Percentiles rank a stretch among this genome's conserved stretches.
These are phyloP conservation scores for Anoplolepis gracilipes DNA, from an alignment of 1,140 invertebrate species.

Conservation along the genomic window DNA sequence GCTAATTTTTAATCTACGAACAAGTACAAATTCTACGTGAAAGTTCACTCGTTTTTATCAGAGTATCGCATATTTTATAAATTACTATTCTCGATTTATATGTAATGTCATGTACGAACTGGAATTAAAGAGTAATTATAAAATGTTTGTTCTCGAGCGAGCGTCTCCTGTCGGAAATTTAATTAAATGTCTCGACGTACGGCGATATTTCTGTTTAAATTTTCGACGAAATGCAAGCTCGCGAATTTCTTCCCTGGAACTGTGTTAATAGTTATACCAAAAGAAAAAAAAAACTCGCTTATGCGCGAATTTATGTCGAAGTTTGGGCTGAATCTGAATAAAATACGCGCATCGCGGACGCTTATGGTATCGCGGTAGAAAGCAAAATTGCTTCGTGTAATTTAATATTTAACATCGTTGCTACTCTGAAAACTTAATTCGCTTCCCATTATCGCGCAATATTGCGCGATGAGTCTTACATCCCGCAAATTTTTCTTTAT, in stretches of 20 bases:
- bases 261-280: slow-evolving; percentile 10
- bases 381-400: slow-evolving; percentile 48
- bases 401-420: slow-evolving; percentile 48
- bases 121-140: slow-evolving; percentile 56
- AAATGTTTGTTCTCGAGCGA: slow-evolving; percentile 45
- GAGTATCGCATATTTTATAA: slow-evolving; percentile 44
- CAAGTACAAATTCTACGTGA: background rate
- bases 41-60: slow-evolving; percentile 11
- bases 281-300: background rate
- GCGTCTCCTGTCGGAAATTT: slow-evolving; percentile 52
- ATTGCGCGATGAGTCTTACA: background rate
- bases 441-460: slow-evolving; percentile 11
- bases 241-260: slow-evolving; percentile 40
- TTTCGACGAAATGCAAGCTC: slow-evolving; percentile 5
- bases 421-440: slow-evolving; percentile 21
- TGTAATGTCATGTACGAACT: slow-evolving; percentile 42
- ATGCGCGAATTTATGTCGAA: slow-evolving; percentile 43
- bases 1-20: slow-evolving; percentile 39
- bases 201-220: slow-evolving; percentile 53
- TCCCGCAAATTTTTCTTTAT: slow-evolving; percentile 25
- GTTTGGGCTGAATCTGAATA: slow-evolving; percentile 31
- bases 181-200: slow-evolving; percentile 51
- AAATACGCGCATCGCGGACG: background rate
- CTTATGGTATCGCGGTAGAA: slow-evolving; percentile 19
- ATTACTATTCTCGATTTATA: slow-evolving; percentile 42